A percentile compares a stretch with the other conserved stretches of the same genome.
Conservation (phyloP, 2,797 vertebrate genomes). For the Rhinichthys osculus region DNA sequence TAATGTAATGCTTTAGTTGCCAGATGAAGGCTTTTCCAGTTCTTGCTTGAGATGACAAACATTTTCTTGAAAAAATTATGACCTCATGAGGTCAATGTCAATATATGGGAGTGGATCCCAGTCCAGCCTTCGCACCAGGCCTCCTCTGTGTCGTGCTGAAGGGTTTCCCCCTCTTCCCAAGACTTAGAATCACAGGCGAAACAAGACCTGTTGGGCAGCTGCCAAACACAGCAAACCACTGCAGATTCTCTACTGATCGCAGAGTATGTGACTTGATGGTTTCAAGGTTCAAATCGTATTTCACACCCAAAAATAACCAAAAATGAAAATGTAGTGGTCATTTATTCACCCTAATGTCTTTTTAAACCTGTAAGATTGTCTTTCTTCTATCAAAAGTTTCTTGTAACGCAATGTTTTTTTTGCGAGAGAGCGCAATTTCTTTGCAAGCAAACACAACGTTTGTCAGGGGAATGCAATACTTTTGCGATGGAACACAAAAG, state of each 20-base stretch:
- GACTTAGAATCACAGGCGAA: conserved; percentile 34
- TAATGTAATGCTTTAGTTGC: background rate
- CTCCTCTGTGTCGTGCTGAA: conserved; percentile 39
- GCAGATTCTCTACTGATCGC: conserved; percentile 42
- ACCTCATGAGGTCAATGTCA: conserved; percentile 48
- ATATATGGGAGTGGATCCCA: conserved; percentile 31
- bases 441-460: background rate
- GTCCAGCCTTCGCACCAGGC: conserved; percentile 15
- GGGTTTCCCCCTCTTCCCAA: conserved; percentile 53
- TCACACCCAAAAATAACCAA: background rate
- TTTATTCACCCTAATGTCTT: background rate
- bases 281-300: conserved; percentile 54
- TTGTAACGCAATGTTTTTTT: background rate
- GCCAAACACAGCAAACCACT: conserved; percentile 58
- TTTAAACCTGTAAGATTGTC: background rate
- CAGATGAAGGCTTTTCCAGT: background rate
- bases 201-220: conserved; percentile 47
- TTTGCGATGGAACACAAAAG: background rate
- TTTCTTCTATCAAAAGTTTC: background rate
- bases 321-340: background rate
- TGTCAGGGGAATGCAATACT: background rate
- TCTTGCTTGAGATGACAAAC: conserved; percentile 35
- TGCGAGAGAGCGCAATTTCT: too few relatives aligned
- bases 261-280: conserved; percentile 38
- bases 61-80: conserved; percentile 43